Base-by-base conservation (phyloP, 2,888 invertebrate genomes). In the Mechanitis mazaeus region DNA sequence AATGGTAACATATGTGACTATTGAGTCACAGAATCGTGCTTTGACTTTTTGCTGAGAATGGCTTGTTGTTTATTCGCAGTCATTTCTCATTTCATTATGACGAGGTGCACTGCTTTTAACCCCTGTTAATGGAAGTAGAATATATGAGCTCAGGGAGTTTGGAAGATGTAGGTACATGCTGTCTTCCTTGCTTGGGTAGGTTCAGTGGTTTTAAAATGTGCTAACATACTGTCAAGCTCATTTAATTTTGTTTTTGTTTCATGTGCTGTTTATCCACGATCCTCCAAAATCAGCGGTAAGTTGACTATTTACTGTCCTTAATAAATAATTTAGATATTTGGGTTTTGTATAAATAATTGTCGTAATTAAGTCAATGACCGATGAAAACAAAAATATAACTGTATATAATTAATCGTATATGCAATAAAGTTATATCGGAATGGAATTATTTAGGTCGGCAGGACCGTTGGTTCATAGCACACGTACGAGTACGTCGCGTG, bases 151-250 rank as follows among this genome's bases (percentile, higher is more conserved):
- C 80, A 71, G 83, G 85, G 65, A 87, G 88, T 73, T 79, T 85
- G 59, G 87, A 86, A 69, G 80, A 84, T 73, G 76, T 88, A 75
- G 81, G 83, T 74, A 84, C 80, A 70, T 89, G 89, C 80, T 89
- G 89, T 81, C 81, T 88, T 58, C 87, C 87, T 65, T 89, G 88
- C 72, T 68, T 86, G 71, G 81, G 87, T 74, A 72, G 54, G 66
- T 59, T 55, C 56, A 54, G 62, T 64, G 60, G 12, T 20, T 38
- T 20, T 53, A 31, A 54, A 53, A 50, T 46, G 12, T 55, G 45
- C 28, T 42, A 2, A 50, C 5, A 1, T 63, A 45, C 55, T n/a
- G 28, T 20, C 59, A 58, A 56, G 55, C 55, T 61, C 61, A 56
- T 66, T 63, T 65, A 59, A 50, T 66, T 66, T 62, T 71, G 72